phyloP scores from a whole-genome alignment of 2,797 vertebrate genomes.

The Fistularia tabacaria region DNA sequence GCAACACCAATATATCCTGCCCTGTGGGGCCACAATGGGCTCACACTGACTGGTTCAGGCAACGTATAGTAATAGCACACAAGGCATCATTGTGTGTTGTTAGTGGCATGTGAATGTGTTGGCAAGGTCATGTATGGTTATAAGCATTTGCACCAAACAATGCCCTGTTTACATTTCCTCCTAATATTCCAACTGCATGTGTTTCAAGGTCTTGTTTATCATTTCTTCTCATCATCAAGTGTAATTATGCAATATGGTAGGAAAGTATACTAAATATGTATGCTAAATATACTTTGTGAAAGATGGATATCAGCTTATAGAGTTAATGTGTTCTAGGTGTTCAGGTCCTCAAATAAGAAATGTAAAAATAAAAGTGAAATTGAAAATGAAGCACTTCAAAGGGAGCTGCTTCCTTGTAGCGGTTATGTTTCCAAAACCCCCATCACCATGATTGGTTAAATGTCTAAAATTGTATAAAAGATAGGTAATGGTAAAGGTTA shows the following conservation, averaged over 20 bases:
- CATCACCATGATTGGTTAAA: no score
- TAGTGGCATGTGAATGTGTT: constrained; percentile 2
- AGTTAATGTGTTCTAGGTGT: no score
- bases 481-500: no score
- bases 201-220: constrained; percentile 15
- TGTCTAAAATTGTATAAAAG: no score
- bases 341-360: no score
- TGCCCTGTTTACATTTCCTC: constrained; percentile 67
- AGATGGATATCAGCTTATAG: no score
- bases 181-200: constrained; percentile 48
- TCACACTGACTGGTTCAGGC: constrained; percentile 56
- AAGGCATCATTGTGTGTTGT: constrained; percentile 6
- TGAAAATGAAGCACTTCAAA: no score
- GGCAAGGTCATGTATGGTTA: constrained; percentile 3
- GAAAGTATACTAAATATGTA: constrained; percentile 67
- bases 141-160: constrained; percentile 19
- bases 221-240: constrained; percentile 25
- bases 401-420: no score
- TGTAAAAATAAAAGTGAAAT: no score
- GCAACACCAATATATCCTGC: constrained; percentile 56
- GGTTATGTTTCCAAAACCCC: no score
- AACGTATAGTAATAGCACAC: constrained; percentile 34
- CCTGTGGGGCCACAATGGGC: constrained; percentile 52
- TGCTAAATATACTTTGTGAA: background rate
- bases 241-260: constrained; percentile 56